These are phyloP conservation scores for Eupithecia dodoneata DNA, from an alignment of 2,888 invertebrate species.

Conservation along the genomic window DNA sequence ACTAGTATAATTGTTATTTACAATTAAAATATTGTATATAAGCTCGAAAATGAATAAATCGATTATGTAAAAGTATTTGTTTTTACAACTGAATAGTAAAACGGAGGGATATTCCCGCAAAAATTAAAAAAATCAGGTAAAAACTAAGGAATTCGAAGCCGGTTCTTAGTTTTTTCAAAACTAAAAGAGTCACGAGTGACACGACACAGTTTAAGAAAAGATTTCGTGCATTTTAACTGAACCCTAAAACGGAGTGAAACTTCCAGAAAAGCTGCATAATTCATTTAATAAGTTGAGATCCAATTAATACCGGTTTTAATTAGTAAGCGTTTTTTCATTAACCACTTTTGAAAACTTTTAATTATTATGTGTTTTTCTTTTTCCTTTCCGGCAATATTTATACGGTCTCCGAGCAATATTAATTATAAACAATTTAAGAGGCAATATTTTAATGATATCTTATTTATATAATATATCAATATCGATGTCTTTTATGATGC, in stretches of 20 bases:
- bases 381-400: constrained; percentile 18
- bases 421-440: constrained; percentile 2
- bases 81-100: too few relatives aligned
- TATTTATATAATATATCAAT: not conserved
- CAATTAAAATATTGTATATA: too few relatives aligned
- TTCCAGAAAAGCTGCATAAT: constrained; percentile 37
- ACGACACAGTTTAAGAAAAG: not conserved
- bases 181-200: too few relatives aligned
- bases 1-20: too few relatives aligned
- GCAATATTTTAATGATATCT: not conserved
- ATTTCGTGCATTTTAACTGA: constrained; percentile 14
- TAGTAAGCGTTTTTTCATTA: constrained; percentile 29
- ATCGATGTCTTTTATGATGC: not conserved
- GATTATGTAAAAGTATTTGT: too few relatives aligned
- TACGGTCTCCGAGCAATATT: not conserved
- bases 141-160: too few relatives aligned
- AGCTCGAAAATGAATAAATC: too few relatives aligned
- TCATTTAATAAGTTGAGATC: constrained; percentile 42
- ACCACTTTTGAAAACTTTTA: constrained; percentile 24
- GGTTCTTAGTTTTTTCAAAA: too few relatives aligned
- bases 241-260: constrained; percentile 36
- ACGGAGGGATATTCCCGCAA: too few relatives aligned
- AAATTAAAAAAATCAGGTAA: too few relatives aligned
- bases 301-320: constrained; percentile 43
- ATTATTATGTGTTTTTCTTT: constrained; percentile 27